Evolutionary conservation across 2,113 vertebrate species (phyloP), one percentile per base, ranked within the genome.

Genomic region (Lonchura striata): DNA sequence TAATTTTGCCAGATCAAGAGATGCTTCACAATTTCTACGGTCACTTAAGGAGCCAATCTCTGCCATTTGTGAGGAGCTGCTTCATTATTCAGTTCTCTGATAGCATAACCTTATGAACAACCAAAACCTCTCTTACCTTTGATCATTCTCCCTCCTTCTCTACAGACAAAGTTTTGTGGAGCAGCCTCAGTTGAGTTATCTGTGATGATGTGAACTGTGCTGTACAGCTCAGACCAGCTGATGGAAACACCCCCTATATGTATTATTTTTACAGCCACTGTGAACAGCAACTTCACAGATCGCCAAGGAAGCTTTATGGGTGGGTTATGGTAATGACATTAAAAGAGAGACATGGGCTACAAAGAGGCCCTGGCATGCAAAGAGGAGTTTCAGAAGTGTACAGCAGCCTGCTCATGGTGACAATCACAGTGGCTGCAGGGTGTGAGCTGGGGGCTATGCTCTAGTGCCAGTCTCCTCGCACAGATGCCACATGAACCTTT

Each of bases 401-500:
- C 42, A 63, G 41, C 35, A 70, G 21, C 52, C 53, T 53, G 53
- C 49, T n/a, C 11, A 9, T 15, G n/a, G 52, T 27, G 21, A 22
- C 24, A 63, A 9, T 63, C 35, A 76, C 41, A 56, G 49, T 1
- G 2, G 41, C 35, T 71, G 46, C 8, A 7, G 20, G 20, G 15
- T 44, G 52, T 63, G 68, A 76, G 61, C 11, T 42, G 35, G 9
- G 27, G 37, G 5, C 42, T 53, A 4, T 25, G 37, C 28, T 37
- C 54, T 60, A 19, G 21, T 17, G 35, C 27, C 52, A 75, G 41
- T 33, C 9, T 72, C 4, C 47, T 56, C 47, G 56, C 56, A 27
- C 0, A 0, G 39, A 13, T 52, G 33, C 25, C 22, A 14, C 7
- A 2, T 3, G 15, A 69, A 35, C 12, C 27, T 89, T 50, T 77